Evolutionary conservation across 2,797 vertebrate genomes (phyloP), one percentile per base, ranked within the genome.

Genomic region (Premnoplex brunnescens): DNA sequence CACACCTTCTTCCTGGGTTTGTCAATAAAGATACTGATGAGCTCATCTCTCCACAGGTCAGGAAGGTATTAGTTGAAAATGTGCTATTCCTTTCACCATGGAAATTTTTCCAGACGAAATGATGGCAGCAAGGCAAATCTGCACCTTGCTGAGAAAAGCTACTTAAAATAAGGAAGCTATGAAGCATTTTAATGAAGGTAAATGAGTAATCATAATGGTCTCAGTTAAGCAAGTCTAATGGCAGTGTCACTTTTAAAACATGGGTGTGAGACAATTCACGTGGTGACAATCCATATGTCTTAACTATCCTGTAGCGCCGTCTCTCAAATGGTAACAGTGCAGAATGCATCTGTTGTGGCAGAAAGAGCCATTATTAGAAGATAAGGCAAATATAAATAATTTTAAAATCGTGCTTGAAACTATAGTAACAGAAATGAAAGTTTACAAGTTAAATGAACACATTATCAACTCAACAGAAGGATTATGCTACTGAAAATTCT

Each of bases 1-100:
- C 93, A 95, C 95, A 92, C 94, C 91, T 96, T 95, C 71, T 95
- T 96, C 89, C 96, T 95, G 83, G n/a, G 80, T 79, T 94, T 96
- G 96, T 95, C 96, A 96, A n/a, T 95, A 94, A 85, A 79, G 85
- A 91, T 9, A 88, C 74, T 68, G 85, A 95, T 94, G 95, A 95
- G 91, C 71, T 96, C 95, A 91, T 95, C 83, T 83, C 85, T 93
- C 86, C 83, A 94, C 80, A 87, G 74, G 77, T 96, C 88, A 92
- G 81, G 56, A 94, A 91, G 95, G 85, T 63, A 63, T 51, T 76
- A 64, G 56, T 14, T 76, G 60, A 83, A 96, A 95, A 95, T 51
- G 72, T 4, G 28, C 46, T 78, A 88, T 88, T 94, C n/a, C 59
- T 79, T 91, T 90, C 85, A 85, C 55, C 54, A 49, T 24, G 80